Conservation (phyloP, 2,113 vertebrate genomes). For the Carassius auratus region DNA sequence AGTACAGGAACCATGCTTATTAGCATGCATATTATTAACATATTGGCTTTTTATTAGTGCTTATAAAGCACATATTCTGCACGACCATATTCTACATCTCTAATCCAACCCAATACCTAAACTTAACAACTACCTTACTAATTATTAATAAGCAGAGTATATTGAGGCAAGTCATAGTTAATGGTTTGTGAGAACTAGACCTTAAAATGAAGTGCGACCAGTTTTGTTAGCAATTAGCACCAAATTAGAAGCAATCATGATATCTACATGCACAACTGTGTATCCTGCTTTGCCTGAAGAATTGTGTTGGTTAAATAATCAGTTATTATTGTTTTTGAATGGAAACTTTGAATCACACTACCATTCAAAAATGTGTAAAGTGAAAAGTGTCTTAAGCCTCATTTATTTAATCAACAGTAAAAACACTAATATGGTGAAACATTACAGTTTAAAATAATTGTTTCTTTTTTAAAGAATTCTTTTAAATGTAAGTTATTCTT, state of each 20-base stretch:
- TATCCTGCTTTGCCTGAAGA: background rate
- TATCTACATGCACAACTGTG: background rate
- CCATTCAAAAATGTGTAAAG: background rate
- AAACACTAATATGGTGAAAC: background rate
- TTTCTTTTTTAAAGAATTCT: no score
- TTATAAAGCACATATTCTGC: no score
- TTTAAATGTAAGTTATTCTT: background rate
- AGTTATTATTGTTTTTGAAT: background rate
- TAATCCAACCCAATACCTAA: no score
- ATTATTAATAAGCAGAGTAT: no score
- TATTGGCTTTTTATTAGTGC: no score
- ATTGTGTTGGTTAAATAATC: background rate
- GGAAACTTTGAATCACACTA: background rate
- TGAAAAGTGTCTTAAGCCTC: background rate
- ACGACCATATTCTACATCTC: no score
- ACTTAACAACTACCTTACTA: no score
- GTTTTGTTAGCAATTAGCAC: background rate
- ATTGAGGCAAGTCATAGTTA: no score
- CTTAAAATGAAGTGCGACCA: no score
- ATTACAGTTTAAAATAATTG: background rate
- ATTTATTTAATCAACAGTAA: background rate
- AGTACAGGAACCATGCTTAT: no score
- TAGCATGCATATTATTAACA: no score
- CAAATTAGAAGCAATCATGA: background rate
- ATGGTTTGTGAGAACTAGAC: no score